A percentile compares a stretch with the other conserved stretches of the same genome.
Evolutionary conservation across 53 echinoderm and acorn worm species (phyloP).

Genomic region (Paracentrotus lividus): DNA sequence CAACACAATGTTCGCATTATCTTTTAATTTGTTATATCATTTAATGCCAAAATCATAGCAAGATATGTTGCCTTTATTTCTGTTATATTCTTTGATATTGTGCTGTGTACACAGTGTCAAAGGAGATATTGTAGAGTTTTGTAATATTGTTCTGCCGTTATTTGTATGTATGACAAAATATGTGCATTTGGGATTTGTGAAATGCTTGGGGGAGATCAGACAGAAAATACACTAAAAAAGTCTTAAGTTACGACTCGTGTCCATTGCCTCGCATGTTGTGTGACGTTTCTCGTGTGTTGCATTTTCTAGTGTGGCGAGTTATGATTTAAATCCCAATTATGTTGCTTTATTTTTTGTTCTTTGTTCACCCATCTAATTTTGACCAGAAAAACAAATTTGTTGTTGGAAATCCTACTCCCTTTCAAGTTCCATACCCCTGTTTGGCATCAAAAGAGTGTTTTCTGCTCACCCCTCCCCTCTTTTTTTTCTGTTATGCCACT

Average conservation of each 20-base stretch:
- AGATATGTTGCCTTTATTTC: conserved; percentile 58
- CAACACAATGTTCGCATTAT: conserved; percentile 11
- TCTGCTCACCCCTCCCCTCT: too few relatives aligned
- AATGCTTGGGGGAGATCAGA: conserved; percentile 54
- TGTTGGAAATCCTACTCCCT: too few relatives aligned
- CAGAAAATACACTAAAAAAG: conserved; percentile 60
- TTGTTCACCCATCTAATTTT: neutral
- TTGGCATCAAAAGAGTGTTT: too few relatives aligned
- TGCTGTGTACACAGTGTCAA: conserved; percentile 20
- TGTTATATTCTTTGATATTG: conserved; percentile 38
- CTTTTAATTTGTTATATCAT: conserved; percentile 24
- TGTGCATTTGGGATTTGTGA: conserved; percentile 64
- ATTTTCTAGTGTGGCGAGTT: neutral
- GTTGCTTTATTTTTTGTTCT: neutral
- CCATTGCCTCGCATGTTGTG: conserved; percentile 30
- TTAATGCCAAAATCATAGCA: conserved; percentile 58
- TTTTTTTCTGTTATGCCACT: too few relatives aligned
- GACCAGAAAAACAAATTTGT: too few relatives aligned
- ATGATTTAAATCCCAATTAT: neutral
- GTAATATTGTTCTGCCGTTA: conserved; percentile 55
- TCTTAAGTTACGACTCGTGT: conserved; percentile 58
- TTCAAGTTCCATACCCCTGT: too few relatives aligned
- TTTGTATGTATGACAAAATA: conserved; percentile 52
- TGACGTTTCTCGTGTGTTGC: conserved; percentile 4
- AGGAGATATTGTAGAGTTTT: conserved; percentile 27